A percentile compares a stretch with the other conserved stretches of the same genome.
These are phyloP conservation scores for Thymallus thymallus DNA, from an alignment of 2,113 vertebrate genomes.

Conservation along the genomic window DNA sequence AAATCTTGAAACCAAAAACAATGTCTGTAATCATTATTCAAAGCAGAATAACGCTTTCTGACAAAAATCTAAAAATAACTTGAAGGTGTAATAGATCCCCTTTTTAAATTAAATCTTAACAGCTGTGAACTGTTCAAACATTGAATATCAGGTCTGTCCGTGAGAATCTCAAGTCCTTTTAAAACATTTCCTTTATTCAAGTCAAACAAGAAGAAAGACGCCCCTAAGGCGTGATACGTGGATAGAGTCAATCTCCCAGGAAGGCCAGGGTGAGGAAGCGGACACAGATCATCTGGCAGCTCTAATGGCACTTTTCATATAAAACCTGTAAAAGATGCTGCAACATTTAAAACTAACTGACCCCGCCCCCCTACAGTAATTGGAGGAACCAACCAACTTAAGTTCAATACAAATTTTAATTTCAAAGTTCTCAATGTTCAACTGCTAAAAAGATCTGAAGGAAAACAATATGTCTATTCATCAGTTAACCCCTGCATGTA, in stretches of 20 bases:
- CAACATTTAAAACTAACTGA: background rate
- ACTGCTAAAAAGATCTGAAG: no score
- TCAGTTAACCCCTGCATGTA: no score
- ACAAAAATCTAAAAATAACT: no score
- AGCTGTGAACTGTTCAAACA: background rate
- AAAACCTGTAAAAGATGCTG: background rate
- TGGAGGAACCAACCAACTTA: no score
- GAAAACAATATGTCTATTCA: no score
- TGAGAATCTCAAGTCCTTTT: no score
- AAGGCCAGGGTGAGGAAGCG: background rate
- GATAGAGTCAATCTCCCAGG: no score
- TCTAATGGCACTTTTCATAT: background rate
- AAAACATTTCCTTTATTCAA: no score
- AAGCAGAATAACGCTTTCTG: constrained; percentile 6
- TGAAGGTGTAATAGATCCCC: no score
- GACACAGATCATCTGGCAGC: background rate
- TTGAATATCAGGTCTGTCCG: background rate
- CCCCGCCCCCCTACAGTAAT: background rate
- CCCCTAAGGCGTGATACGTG: background rate
- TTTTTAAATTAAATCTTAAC: no score
- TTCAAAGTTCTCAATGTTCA: no score
- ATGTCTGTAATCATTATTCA: constrained; percentile 3
- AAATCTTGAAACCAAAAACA: constrained; percentile 37
- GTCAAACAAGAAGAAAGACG: background rate
- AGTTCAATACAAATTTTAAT: no score